Evolutionary conservation across 1,140 invertebrate species (phyloP).

Genomic region (Zaprionus kolodkinae): DNA sequence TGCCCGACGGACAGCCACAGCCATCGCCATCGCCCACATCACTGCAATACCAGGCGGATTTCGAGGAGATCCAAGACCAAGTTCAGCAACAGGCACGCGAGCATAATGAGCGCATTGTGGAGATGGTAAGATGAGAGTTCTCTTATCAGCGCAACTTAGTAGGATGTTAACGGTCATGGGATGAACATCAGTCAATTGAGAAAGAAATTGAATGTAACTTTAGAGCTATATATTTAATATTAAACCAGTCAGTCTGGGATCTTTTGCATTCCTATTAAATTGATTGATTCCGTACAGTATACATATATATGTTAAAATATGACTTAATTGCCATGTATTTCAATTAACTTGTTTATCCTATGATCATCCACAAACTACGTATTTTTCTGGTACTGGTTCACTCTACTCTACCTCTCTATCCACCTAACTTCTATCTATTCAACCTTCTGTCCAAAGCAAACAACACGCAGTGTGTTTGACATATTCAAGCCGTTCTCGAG

Average conservation of each 20-base stretch:
- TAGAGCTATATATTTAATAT: too few relatives aligned
- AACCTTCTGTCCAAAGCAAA: constrained; percentile 56
- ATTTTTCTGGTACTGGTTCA: constrained; percentile 21
- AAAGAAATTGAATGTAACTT: too few relatives aligned
- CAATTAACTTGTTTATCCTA: constrained; percentile 1
- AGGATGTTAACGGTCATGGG: not conserved
- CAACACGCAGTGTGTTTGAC: constrained; percentile 74
- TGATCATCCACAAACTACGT: not conserved
- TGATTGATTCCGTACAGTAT: too few relatives aligned
- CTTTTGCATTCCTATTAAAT: too few relatives aligned
- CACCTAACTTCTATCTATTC: constrained; percentile 30
- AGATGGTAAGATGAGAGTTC: constrained; percentile 73
- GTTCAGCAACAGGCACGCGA: constrained; percentile 73
- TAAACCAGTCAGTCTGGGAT: too few relatives aligned
- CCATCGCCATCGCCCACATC: constrained; percentile 62
- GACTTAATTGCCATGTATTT: too few relatives aligned
- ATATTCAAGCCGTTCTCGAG: constrained; percentile 73
- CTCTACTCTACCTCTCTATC: constrained; percentile 7
- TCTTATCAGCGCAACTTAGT: not conserved
- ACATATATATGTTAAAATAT: too few relatives aligned
- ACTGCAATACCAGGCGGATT: constrained; percentile 61
- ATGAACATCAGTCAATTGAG: not conserved
- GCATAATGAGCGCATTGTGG: constrained; percentile 81
- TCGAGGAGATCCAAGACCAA: constrained; percentile 76
- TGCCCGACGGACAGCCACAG: constrained; percentile 68